phyloP scores from a whole-genome alignment of 1,140 invertebrate species.

The Drosophila azteca region DNA sequence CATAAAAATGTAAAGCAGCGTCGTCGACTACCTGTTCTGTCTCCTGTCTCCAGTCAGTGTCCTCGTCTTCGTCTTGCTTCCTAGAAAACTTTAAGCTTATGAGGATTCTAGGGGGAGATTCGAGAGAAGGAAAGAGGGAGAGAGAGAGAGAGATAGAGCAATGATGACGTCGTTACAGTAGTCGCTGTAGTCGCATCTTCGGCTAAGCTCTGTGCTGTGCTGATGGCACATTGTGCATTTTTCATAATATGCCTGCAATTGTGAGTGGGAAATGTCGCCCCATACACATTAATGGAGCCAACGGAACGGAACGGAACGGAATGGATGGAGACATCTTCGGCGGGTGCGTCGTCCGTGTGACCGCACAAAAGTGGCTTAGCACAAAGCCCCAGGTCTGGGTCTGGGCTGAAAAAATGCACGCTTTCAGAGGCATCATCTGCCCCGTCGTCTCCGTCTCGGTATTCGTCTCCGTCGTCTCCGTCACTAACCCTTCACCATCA shows the following conservation, averaged over 20 bases:
- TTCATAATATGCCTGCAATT: constrained; percentile 68
- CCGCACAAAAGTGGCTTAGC: constrained; percentile 57
- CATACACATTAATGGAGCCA: constrained; percentile 48
- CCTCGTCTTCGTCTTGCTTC: not conserved
- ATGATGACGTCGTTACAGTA: constrained; percentile 54
- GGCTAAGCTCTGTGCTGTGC: constrained; percentile 44
- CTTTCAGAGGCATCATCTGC: constrained; percentile 21
- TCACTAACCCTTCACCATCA: not conserved
- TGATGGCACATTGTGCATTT: constrained; percentile 75
- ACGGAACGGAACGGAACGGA: constrained; percentile 14
- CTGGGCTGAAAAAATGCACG: constrained; percentile 19
- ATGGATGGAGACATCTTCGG: constrained; percentile 18
- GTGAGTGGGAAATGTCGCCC: constrained; percentile 50
- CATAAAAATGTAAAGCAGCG: constrained; percentile 74
- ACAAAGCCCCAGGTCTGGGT: constrained; percentile 17
- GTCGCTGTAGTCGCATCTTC: constrained; percentile 16
- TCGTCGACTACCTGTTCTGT: constrained; percentile 38
- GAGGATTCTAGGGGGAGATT: constrained; percentile 36
- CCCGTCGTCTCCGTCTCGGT: constrained; percentile 2
- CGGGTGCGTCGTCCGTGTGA: constrained; percentile 37
- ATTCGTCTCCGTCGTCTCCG: not conserved
- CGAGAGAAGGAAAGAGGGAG: not conserved
- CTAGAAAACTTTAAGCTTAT: constrained; percentile 66
- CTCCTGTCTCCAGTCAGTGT: constrained; percentile 1
- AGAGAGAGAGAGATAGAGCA: not conserved